Percentiles rank a stretch among this genome's conserved stretches.
Evolutionary conservation across 2,113 vertebrate genomes (phyloP).

Genomic region (Ploceus nigricollis): DNA sequence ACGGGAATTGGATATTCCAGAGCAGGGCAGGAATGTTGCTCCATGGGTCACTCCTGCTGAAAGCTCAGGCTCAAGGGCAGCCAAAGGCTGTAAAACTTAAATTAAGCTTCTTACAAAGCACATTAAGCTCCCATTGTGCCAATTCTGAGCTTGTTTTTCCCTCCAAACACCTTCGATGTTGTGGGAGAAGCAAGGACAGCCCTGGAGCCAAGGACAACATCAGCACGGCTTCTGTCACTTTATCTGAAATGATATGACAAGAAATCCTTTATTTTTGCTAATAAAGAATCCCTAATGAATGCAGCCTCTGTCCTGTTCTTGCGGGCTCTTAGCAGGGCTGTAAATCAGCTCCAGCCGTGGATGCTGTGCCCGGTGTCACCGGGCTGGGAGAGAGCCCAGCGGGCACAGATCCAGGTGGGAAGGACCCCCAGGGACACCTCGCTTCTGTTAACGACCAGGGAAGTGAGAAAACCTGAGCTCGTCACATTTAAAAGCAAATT

Average conservation of each 20-base stretch:
- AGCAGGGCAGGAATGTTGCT: not conserved
- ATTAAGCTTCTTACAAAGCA: not conserved
- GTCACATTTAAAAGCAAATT: not conserved
- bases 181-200: not conserved
- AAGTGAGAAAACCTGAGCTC: not conserved
- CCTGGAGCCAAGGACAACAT: not conserved
- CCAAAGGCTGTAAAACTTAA: not conserved
- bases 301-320: not conserved
- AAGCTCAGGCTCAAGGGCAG: not conserved
- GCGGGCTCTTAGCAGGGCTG: not conserved
- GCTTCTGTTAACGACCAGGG: rapidly evolving
- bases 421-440: rapidly evolving
- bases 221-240: not conserved
- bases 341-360: rapidly evolving
- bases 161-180: not conserved
- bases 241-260: not conserved
- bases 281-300: not conserved
- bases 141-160: not conserved
- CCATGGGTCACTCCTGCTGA: rapidly evolving
- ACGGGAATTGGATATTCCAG: not conserved
- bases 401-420: rapidly evolving
- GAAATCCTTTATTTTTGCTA: slow-evolving; percentile 10
- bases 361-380: not conserved
- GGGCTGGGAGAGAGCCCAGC: not conserved
- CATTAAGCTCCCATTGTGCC: not conserved